These are phyloP conservation scores for Pyrgus malvae DNA, from an alignment of 2,888 invertebrate species.

Conservation along the genomic window DNA sequence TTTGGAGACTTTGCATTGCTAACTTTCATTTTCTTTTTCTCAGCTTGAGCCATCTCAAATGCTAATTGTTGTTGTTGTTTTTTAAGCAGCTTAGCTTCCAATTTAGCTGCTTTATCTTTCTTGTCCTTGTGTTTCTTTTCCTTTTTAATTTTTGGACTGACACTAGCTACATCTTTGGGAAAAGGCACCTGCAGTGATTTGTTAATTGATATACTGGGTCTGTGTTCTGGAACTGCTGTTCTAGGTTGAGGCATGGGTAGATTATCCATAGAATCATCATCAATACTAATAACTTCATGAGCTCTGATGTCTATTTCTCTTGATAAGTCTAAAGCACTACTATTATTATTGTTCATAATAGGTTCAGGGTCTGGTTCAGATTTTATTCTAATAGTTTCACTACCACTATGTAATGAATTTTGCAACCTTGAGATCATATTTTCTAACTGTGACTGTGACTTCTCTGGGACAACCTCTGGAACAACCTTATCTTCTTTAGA, in stretches of 20 bases:
- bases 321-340: constrained; percentile 75
- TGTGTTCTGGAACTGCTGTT: constrained; percentile 48
- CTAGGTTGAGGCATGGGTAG: constrained; percentile 49
- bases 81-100: constrained; percentile 71
- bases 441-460: constrained; percentile 66
- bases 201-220: constrained; percentile 65
- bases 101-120: constrained; percentile 73
- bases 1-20: constrained; percentile 59
- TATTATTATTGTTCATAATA: constrained; percentile 76
- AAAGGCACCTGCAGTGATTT: constrained; percentile 71
- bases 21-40: constrained; percentile 64
- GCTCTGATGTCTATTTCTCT: constrained; percentile 74
- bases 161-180: constrained; percentile 78
- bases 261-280: constrained; percentile 72
- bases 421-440: constrained; percentile 72
- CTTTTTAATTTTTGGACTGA: constrained; percentile 82
- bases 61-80: constrained; percentile 73
- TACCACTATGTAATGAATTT: constrained; percentile 56
- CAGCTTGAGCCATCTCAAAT: constrained; percentile 64
- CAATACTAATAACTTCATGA: constrained; percentile 75
- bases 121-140: constrained; percentile 81
- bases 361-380: constrained; percentile 49
- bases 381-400: constrained; percentile 59
- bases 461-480: constrained; percentile 68
- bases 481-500: constrained; percentile 83